These are phyloP conservation scores for Eristalinus sepulchralis DNA, from an alignment of 2,888 invertebrate species.

Conservation along the genomic window DNA sequence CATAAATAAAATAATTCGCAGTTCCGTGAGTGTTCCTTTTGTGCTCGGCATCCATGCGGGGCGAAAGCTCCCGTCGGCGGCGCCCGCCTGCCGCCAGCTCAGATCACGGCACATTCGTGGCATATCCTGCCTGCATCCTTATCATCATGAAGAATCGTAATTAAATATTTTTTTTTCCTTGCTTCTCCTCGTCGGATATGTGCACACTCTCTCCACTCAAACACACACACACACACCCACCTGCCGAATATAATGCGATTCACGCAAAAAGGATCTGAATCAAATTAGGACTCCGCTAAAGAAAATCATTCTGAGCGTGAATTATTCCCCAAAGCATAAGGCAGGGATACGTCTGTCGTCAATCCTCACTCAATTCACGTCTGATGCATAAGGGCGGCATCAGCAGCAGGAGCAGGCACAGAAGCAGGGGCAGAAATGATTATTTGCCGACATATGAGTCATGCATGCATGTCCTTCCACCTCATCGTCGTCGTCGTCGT, in stretches of 20 bases:
- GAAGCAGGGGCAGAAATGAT: not conserved
- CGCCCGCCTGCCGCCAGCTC: not conserved
- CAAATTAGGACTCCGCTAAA: slow-evolving; percentile 53
- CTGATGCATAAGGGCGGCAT: slow-evolving; percentile 20
- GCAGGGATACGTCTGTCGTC: not conserved
- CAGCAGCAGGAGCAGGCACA: too few species aligned
- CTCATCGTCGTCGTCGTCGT: not conserved
- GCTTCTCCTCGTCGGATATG: not conserved
- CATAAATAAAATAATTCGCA: slow-evolving; percentile 72
- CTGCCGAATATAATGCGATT: slow-evolving; percentile 45
- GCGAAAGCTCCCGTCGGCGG: not conserved
- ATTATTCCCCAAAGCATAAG: slow-evolving; percentile 38
- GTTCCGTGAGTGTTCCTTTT: slow-evolving; percentile 62
- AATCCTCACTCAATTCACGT: slow-evolving; percentile 24
- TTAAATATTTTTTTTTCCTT: slow-evolving; percentile 51
- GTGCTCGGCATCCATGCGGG: slow-evolving; percentile 47
- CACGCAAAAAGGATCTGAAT: slow-evolving; percentile 66
- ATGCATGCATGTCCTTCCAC: slow-evolving; percentile 61
- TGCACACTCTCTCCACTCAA: not conserved
- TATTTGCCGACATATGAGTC: slow-evolving; percentile 54
- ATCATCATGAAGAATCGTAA: slow-evolving; percentile 64
- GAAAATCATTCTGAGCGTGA: slow-evolving; percentile 66
- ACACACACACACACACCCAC: not conserved
- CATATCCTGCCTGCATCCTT: slow-evolving; percentile 58
- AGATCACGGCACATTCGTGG: not conserved